These are phyloP conservation scores for Clupea harengus DNA, from an alignment of 2,113 vertebrate genomes.

Conservation along the genomic window DNA sequence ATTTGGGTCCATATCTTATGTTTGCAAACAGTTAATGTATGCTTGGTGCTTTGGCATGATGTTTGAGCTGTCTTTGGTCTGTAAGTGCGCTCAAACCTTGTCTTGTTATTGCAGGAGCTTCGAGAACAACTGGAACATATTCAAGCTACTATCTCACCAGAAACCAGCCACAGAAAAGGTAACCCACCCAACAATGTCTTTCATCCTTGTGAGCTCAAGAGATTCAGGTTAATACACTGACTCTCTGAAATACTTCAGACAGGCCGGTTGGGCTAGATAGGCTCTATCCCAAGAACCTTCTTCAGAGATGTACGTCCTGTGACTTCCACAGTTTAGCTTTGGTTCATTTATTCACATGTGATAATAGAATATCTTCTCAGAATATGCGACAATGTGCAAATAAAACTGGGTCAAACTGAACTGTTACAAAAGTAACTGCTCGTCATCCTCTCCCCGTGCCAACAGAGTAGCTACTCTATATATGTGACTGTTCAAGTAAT, in stretches of 20 bases:
- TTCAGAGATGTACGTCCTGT: too few relatives aligned
- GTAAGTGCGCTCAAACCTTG: background rate
- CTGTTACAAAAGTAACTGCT: background rate
- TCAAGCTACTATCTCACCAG: conserved; percentile 84
- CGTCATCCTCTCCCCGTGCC: background rate
- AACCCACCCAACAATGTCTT: background rate
- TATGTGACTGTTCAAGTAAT: too few relatives aligned
- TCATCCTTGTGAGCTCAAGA: background rate
- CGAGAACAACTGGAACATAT: conserved; percentile 95
- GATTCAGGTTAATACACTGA: background rate
- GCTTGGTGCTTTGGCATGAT: background rate
- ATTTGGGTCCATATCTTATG: background rate
- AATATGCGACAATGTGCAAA: too few relatives aligned
- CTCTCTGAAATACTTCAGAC: too few relatives aligned
- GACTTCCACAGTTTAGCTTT: too few relatives aligned
- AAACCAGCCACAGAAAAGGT: conserved; percentile 76
- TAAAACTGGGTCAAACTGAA: too few relatives aligned
- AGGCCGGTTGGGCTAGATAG: too few relatives aligned
- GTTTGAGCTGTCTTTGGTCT: background rate
- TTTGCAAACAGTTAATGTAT: background rate
- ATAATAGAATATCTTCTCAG: too few relatives aligned
- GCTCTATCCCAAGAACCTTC: too few relatives aligned
- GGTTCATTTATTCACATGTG: too few relatives aligned
- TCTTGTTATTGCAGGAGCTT: conserved; percentile 81
- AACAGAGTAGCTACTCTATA: conserved; percentile 77